Evolutionary conservation across 2,888 invertebrate genomes (phyloP).

Genomic region (Xanthia togata): DNA sequence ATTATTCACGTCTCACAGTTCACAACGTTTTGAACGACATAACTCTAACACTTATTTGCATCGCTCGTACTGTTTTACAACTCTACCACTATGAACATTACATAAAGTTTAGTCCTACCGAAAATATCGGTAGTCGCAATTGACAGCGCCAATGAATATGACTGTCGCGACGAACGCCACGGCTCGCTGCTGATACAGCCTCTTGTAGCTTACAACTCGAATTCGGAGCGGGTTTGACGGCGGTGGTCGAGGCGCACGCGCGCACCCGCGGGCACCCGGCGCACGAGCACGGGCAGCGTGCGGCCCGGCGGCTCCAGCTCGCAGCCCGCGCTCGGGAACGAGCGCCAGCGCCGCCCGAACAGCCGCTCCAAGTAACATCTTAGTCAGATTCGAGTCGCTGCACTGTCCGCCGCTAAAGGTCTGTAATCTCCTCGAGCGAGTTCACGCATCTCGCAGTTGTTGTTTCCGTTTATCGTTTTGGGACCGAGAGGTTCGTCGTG

Average conservation of each 20-base stretch:
- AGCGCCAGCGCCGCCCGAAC: conserved; percentile 91
- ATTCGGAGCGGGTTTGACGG: conserved; percentile 89
- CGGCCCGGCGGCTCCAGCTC: conserved; percentile 79
- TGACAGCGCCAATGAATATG: conserved; percentile 71
- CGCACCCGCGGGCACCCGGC: conserved; percentile 71
- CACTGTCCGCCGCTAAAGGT: conserved; percentile 88
- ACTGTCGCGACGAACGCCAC: conserved; percentile 29
- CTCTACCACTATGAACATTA: conserved; percentile 72
- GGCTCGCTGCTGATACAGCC: conserved; percentile 48
- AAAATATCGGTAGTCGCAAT: conserved; percentile 74
- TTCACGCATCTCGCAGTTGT: conserved; percentile 95
- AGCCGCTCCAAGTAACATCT: conserved; percentile 94
- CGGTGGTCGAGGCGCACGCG: conserved; percentile 86
- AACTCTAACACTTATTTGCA: conserved; percentile 70
- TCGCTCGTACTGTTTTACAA: conserved; percentile 72
- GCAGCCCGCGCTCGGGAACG: conserved; percentile 85
- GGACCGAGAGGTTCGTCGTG: conserved; percentile 90
- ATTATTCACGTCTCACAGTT: conserved; percentile 70
- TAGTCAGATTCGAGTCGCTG: conserved; percentile 93
- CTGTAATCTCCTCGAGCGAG: conserved; percentile 90
- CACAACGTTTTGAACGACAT: conserved; percentile 70
- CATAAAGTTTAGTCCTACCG: conserved; percentile 75
- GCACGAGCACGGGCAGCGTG: conserved; percentile 76
- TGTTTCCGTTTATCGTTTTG: conserved; percentile 93
- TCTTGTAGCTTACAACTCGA: conserved; percentile 81